Conservation (phyloP, 2,797 vertebrate species). For the Macropus fuliginosus region DNA sequence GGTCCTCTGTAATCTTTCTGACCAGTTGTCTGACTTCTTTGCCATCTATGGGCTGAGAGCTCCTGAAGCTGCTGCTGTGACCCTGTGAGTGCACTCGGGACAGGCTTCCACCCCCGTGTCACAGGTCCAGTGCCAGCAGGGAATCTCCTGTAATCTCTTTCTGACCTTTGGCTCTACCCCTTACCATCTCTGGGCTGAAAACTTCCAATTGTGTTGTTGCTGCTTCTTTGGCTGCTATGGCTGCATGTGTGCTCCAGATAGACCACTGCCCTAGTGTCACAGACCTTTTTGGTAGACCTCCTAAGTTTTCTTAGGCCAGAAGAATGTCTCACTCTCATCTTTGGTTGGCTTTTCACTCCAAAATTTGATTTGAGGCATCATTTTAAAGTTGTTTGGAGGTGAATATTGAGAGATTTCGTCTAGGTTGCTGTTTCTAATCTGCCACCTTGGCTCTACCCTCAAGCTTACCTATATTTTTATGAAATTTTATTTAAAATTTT, state of each 20-base stretch:
- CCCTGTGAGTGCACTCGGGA: background rate
- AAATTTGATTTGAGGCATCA: background rate
- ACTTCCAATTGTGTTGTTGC: background rate
- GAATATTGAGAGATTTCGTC: background rate
- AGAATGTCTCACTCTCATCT: background rate
- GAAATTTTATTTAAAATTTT: background rate
- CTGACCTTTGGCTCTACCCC: too few relatives aligned
- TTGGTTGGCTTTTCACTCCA: background rate
- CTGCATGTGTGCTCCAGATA: too few relatives aligned
- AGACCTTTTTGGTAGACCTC: background rate
- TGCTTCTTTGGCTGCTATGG: background rate
- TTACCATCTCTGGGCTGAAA: background rate
- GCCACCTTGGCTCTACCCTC: background rate
- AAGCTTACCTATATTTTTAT: background rate
- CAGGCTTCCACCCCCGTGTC: background rate
- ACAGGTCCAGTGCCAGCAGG: too few relatives aligned
- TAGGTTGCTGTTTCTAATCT: background rate
- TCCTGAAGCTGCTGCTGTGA: background rate
- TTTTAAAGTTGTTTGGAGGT: background rate
- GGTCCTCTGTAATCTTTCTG: background rate
- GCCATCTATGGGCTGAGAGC: background rate
- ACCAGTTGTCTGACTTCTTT: background rate
- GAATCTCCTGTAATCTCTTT: too few relatives aligned
- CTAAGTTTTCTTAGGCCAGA: background rate
- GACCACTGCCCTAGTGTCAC: background rate